Evolutionary conservation across 2,797 vertebrate genomes (phyloP), one percentile per base, ranked within the genome.

Genomic region (Phoxinus dragarum): DNA sequence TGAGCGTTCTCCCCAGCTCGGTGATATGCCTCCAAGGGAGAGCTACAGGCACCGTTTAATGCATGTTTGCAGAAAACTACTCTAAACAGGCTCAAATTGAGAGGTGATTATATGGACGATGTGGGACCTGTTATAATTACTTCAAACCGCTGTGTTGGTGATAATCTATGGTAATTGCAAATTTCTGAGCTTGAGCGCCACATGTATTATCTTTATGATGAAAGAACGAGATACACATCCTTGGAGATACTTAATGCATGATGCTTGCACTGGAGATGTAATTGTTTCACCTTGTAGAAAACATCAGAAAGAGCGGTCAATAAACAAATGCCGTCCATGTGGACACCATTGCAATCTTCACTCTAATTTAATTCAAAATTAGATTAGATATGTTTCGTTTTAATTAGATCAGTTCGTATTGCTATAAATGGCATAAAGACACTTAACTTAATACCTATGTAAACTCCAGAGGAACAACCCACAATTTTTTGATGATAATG

Each of bases 131-230:
- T 92, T 93, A 93, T 94, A 94, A 95, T 95, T 93, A 94, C 94
- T 91, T 94, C 91, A 92, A 93, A 92, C 93, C 81, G 86, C 90
- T 89, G 91, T 91, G 93, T 92, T 94, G 90, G 92, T 93, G 93
- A 94, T 95, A 95, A 95, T 95, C 93, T 94, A 93, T 93, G 93
- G 92, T 94, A 94, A 94, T 94, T 94, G 91, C 91, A 86, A 84
- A 88, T 93, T 94, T 93, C 93, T 90, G 87, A 89, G 92, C 90
- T 91, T 93, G 90, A 92, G 92, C 90, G 90, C 90, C 94, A 92
- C 93, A 91, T 90, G 91, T 92, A 91, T 92, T 92, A 90, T 91
- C 92, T 93, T 94, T 93, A 94, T 93, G 91, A 94, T 92, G 92
- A 94, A 93, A 94, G 91, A 94, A 92, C 91, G 91, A 91, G 91